Conservation (phyloP, 2,113 vertebrate species). For the Gila orcuttii region DNA sequence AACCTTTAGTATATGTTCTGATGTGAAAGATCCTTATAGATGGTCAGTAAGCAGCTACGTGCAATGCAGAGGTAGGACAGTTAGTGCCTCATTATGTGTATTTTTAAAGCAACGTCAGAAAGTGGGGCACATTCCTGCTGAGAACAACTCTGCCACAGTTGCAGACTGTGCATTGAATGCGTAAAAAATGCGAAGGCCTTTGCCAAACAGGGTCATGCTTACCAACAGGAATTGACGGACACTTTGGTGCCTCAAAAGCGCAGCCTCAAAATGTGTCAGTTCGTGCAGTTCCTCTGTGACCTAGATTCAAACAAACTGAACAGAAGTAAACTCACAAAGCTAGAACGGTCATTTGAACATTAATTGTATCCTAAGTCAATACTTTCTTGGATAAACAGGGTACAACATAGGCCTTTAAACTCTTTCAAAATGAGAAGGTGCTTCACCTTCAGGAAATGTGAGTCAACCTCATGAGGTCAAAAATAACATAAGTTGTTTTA, state of each 20-base stretch:
- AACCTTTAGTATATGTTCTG: not conserved
- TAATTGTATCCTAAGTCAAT: not conserved
- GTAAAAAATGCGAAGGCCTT: not conserved
- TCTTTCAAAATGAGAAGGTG: not conserved
- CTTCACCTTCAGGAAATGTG: not conserved
- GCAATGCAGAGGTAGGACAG: not conserved
- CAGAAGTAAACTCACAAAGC: not conserved
- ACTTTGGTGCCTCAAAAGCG: not conserved
- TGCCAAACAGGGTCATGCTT: not conserved
- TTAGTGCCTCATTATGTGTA: not conserved
- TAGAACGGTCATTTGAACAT: not conserved
- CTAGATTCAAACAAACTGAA: constrained; percentile 7
- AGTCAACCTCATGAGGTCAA: not conserved
- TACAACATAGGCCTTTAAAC: not conserved
- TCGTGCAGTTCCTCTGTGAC: not conserved
- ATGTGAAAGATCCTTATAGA: not conserved
- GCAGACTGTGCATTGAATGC: not conserved
- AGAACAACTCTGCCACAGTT: not conserved
- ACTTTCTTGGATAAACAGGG: not conserved
- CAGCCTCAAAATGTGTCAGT: not conserved
- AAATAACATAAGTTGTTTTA: not conserved
- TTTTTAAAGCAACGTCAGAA: not conserved
- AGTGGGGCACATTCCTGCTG: not conserved
- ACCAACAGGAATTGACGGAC: not conserved
- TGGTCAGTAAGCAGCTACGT: not conserved